Evolutionary conservation across 2,113 vertebrate genomes (phyloP), one percentile per base, ranked within the genome.

Genomic region (Potamarius usumacintae): DNA sequence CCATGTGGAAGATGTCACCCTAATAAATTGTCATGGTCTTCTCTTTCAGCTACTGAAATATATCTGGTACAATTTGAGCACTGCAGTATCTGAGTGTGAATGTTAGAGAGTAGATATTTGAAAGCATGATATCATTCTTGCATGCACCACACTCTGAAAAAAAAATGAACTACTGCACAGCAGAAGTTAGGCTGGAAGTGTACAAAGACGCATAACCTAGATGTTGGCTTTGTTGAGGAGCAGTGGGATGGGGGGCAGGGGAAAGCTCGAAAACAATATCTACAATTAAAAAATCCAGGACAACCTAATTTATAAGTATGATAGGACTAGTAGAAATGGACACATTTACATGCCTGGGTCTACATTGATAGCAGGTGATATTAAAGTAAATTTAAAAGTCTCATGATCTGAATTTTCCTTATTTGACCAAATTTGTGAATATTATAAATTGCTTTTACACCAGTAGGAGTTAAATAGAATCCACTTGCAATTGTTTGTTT

Each of bases 1-100:
- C 92, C 91, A 89, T 86, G 92, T 92, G 87, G 83, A 88, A 83
- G 65, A 69, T 55, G 67, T 89, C 87, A 84, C 86, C 71, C n/a
- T 87, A 84, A 89, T 89, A 86, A 87, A 86, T 83, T 85, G 78
- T 83, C 82, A 87, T 72, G 65, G 85, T 89, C 86, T 92, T 85
- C 85, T 87, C 87, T 85, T 84, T 86, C 34, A 14, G 30, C 76
- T 82, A 25, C 91, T 78, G 48, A 88, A 86, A 87, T 89, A 69
- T 50, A 74, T 84, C 12, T 84, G 50, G 22, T 30, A 57, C 53
- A 9, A 76, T 85, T 86, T 90, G 52, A 72, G 85, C 83, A 81
- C 85, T 72, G 87, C 30, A 11, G 63, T 84, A 11, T 48, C n/a
- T 27, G 30, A 52, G 55, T 27, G 30, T 85, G 30, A 83, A 34